These are phyloP conservation scores for Psammodynastes pulverulentus DNA, from an alignment of 2,113 vertebrate species.

Conservation along the genomic window DNA sequence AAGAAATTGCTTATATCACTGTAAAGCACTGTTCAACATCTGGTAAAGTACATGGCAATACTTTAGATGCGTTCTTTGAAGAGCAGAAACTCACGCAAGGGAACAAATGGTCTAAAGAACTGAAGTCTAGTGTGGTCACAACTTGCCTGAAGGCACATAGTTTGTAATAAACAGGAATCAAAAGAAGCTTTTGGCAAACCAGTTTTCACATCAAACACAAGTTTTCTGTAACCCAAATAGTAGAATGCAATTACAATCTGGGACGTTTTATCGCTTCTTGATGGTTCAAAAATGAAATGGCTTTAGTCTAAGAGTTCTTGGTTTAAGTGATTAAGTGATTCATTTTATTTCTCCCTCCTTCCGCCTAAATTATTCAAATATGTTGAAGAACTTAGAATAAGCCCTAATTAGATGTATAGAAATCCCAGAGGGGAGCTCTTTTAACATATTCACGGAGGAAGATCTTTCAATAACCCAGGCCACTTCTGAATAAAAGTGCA, in stretches of 20 bases:
- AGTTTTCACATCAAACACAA: not conserved
- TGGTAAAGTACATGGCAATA: conserved; percentile 24
- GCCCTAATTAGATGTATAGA: conserved; percentile 48
- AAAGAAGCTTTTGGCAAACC: conserved; percentile 34
- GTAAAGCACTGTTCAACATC: conserved; percentile 16
- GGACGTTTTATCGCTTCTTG: conserved; percentile 10
- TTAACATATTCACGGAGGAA: conserved; percentile 37
- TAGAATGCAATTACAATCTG: not conserved
- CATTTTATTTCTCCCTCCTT: not conserved
- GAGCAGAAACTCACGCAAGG: not conserved
- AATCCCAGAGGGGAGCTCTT: conserved; percentile 36
- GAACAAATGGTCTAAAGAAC: conserved; percentile 20
- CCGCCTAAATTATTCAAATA: conserved; percentile 19
- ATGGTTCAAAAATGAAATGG: conserved; percentile 32
- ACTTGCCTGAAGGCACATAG: conserved; percentile 16
- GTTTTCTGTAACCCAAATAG: not conserved
- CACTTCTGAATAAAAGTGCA: conserved; percentile 42
- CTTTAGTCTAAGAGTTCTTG: conserved; percentile 20
- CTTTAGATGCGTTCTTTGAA: conserved; percentile 41
- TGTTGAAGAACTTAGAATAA: conserved; percentile 31
- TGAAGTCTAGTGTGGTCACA: conserved; percentile 18
- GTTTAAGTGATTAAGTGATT: conserved; percentile 36
- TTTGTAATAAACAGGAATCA: conserved; percentile 36
- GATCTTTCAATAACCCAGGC: conserved; percentile 45
- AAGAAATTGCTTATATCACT: not conserved